Base-by-base conservation (phyloP, 2,113 vertebrate species). In the Cygnus atratus region DNA sequence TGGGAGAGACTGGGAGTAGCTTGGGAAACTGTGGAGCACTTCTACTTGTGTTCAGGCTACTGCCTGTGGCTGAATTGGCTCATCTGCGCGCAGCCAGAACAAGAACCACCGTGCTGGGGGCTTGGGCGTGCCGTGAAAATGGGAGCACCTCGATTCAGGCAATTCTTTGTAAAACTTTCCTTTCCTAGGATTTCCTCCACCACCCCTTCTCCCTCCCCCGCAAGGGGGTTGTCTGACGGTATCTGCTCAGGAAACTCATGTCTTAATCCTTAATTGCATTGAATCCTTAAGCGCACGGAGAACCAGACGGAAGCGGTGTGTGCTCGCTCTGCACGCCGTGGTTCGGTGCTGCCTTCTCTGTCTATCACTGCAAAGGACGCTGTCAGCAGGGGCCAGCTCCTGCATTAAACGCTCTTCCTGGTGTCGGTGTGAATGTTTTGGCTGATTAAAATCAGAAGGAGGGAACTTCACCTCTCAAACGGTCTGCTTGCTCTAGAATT, bases 171-270 rank as follows among this genome's bases (percentile, higher is more conserved):
- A 74, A 85, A 80, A 76, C 87, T n/a, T 83, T 22, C 35, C 59
- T 26, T 90, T 94, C 84, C 90, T 85, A 59, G 77, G 94, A 95
- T 96, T 95, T 95, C 92, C 95, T 96, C 86, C 63, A 35, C 39
- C 39, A 78, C 92, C 81, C 66, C 68, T 86, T 84, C 81, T 26
- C 59, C 48, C 31, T 54, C 55, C 75, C 73, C 80, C 31, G 10
- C 21, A 1, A 83, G 78, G 78, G 67, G 65, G 21, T 92, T 95
- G 59, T 96, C 84, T 84, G 84, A 83, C 76, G n/a, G 41, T 96
- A 86, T 97, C 97, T 97, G 67, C 97, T 98, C 98, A 98, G 97
- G 98, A 98, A 98, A 97, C 84, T 92, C 67, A 3, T 79, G 79
- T 95, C 94, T 95, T 91, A 67, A 59, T 65, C 75, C 68, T 21